Conservation (phyloP, 2,888 invertebrate species). For the Drosophila lutescens region DNA sequence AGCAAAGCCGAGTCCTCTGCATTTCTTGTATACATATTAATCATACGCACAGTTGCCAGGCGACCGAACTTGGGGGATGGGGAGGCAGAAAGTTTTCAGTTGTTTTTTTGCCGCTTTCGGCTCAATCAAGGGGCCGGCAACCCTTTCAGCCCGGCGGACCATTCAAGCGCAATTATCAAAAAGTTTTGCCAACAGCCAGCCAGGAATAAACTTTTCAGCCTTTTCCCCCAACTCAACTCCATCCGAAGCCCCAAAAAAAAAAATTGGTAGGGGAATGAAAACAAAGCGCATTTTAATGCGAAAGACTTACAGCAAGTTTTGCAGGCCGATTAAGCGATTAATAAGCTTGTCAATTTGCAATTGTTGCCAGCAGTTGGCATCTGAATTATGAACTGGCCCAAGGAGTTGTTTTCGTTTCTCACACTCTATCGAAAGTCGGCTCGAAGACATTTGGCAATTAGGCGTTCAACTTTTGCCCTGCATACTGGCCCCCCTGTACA, state of each 20-base stretch:
- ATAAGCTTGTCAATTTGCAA: conserved; percentile 78
- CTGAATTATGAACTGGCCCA: conserved; percentile 69
- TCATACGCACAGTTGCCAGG: conserved; percentile 53
- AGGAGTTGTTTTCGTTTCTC: conserved; percentile 40
- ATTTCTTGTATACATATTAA: conserved; percentile 47
- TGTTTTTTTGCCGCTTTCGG: conserved; percentile 39
- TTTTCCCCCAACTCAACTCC: background rate
- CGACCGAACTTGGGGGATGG: background rate
- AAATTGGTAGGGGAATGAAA: conserved; percentile 14
- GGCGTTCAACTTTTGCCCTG: conserved; percentile 33
- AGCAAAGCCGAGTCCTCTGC: conserved; percentile 21
- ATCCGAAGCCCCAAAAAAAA: background rate
- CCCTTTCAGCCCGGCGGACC: conserved; percentile 59
- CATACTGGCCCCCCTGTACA: conserved; percentile 7
- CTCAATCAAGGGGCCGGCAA: conserved; percentile 49
- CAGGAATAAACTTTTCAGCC: conserved; percentile 55
- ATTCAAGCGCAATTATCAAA: conserved; percentile 75
- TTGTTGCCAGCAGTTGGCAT: conserved; percentile 71
- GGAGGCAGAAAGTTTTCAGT: conserved; percentile 34
- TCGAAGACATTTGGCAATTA: conserved; percentile 68
- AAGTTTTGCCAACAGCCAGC: conserved; percentile 60
- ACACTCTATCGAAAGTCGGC: conserved; percentile 55
- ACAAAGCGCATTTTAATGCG: conserved; percentile 65
- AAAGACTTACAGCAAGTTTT: conserved; percentile 73
- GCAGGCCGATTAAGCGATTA: conserved; percentile 79